Conservation (phyloP, 2,888 invertebrate genomes). For the Drosophila rubida region DNA sequence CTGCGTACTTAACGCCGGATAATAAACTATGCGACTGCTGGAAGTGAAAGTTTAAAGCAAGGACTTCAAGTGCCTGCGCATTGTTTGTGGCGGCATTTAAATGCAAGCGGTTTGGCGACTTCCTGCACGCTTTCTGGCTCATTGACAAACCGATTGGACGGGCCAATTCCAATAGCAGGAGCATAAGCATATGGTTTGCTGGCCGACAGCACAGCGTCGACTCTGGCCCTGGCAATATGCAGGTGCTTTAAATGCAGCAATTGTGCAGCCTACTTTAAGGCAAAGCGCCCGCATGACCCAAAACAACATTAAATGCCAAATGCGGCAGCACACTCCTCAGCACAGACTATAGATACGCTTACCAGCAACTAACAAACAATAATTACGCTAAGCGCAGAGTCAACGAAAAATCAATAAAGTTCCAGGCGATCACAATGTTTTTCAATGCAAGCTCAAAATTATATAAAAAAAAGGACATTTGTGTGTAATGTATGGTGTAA, state of each 20-base stretch:
- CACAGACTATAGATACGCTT: not conserved
- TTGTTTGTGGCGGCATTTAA: no score
- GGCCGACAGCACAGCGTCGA: not conserved
- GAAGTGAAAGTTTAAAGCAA: not conserved
- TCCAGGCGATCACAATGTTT: no score
- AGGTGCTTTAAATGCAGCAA: slow-evolving; percentile 46
- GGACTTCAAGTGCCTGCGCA: not conserved
- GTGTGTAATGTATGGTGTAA: no score
- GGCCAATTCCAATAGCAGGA: slow-evolving; percentile 27
- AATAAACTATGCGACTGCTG: slow-evolving; percentile 3
- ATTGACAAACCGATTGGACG: slow-evolving; percentile 28
- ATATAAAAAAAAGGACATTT: no score
- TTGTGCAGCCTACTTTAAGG: slow-evolving; percentile 57
- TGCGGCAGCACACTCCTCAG: not conserved
- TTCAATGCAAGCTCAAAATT: no score
- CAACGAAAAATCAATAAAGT: no score
- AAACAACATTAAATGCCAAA: slow-evolving; percentile 14
- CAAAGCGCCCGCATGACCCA: slow-evolving; percentile 38
- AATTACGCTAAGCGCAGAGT: not conserved
- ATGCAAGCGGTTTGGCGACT: no score
- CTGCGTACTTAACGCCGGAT: slow-evolving; percentile 1
- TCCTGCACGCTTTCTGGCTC: no score
- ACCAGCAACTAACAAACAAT: no score
- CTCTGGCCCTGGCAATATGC: slow-evolving; percentile 43
- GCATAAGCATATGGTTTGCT: no score